phyloP scores from a whole-genome alignment of 2,888 invertebrate species.

The Rotaria socialis region DNA sequence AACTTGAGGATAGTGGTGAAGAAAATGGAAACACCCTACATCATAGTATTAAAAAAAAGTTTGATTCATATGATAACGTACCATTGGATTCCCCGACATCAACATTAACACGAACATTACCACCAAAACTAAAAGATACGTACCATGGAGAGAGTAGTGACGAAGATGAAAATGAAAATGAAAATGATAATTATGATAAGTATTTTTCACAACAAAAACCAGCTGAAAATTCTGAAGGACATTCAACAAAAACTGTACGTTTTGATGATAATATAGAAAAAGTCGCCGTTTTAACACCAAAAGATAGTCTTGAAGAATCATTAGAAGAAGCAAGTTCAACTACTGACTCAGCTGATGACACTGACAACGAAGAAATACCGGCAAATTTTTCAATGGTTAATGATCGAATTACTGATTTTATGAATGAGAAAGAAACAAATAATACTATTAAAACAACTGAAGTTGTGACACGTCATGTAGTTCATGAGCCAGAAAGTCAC shows the following conservation, averaged over 20 bases:
- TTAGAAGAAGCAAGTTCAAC: neutral
- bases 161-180: neutral
- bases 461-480: neutral
- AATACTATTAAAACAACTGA: neutral
- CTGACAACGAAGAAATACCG: neutral
- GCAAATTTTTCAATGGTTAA: neutral
- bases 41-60: no score
- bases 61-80: neutral
- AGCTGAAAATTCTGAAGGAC: neutral
- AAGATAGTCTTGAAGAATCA: neutral
- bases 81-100: neutral
- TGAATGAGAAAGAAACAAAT: neutral
- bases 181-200: constrained; percentile 1
- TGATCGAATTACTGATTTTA: neutral
- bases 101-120: neutral
- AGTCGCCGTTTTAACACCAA: neutral
- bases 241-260: neutral
- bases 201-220: neutral
- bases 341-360: neutral
- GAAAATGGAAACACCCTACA: neutral
- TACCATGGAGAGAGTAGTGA: neutral
- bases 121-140: neutral
- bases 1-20: constrained; percentile 2
- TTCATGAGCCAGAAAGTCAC: neutral
- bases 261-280: constrained; percentile 19